A percentile compares a stretch with the other conserved stretches of the same genome.
phyloP scores from a whole-genome alignment of 2,888 invertebrate species.

The Zele albiditarsus region DNA sequence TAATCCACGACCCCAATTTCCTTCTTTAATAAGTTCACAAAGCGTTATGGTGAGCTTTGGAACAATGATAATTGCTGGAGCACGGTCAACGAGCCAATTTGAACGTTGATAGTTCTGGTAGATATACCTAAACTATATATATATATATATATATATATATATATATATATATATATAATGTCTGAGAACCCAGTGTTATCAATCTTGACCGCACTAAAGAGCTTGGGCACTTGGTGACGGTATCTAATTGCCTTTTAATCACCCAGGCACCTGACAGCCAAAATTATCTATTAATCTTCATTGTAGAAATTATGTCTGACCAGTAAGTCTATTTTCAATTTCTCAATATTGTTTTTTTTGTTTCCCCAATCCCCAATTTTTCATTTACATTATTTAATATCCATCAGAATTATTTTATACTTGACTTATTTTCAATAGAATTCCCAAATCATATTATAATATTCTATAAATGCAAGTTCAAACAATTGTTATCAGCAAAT shows the following conservation, averaged over 20 bases:
- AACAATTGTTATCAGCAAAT: too few relatives aligned
- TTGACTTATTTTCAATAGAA: too few relatives aligned
- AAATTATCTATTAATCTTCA: slow-evolving; percentile 50
- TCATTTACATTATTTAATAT: neutral
- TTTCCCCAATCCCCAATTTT: neutral
- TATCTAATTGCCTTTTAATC: slow-evolving; percentile 56
- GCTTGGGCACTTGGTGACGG: slow-evolving; percentile 42
- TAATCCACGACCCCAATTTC: neutral
- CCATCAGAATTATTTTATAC: too few relatives aligned
- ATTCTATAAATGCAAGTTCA: too few relatives aligned
- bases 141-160: neutral
- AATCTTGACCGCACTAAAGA: slow-evolving; percentile 30
- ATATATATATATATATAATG: neutral
- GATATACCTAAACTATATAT: neutral
- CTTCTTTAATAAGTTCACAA: slow-evolving; percentile 2
- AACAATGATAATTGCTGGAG: slow-evolving; percentile 17
- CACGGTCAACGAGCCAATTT: slow-evolving; percentile 25
- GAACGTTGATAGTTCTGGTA: slow-evolving; percentile 5
- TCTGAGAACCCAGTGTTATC: neutral
- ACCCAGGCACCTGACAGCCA: slow-evolving; percentile 36
- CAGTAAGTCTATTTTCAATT: neutral
- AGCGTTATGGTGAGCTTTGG: slow-evolving; percentile 14
- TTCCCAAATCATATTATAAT: too few relatives aligned
- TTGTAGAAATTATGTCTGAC: neutral
- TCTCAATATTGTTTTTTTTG: neutral